Percentiles rank a stretch among this genome's conserved stretches.
phyloP scores from a whole-genome alignment of 2,113 vertebrate genomes.

The Crotalus tigris region DNA sequence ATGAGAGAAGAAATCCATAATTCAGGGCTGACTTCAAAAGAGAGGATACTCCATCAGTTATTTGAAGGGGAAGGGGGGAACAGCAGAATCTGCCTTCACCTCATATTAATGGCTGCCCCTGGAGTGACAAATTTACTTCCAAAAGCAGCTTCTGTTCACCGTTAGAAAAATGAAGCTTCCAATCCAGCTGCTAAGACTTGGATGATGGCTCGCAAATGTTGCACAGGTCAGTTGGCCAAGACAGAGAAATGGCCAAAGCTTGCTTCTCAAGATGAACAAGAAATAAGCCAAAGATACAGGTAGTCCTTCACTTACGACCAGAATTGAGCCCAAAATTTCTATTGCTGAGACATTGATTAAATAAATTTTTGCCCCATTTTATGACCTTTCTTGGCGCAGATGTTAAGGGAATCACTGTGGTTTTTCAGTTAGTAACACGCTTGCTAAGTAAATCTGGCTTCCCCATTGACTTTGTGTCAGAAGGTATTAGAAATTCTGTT shows the following conservation, averaged over 20 bases:
- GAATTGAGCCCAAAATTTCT: too few relatives aligned
- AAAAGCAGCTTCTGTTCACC: constrained; percentile 27
- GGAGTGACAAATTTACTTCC: constrained; percentile 41
- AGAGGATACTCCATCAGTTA: constrained; percentile 60
- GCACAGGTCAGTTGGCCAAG: constrained; percentile 12
- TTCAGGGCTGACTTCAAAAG: constrained; percentile 54
- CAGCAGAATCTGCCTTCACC: constrained; percentile 44
- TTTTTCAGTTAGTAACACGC: too few relatives aligned
- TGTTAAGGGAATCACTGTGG: too few relatives aligned
- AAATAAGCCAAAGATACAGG: background rate
- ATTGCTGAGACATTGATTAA: too few relatives aligned
- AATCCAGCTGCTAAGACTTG: constrained; percentile 19
- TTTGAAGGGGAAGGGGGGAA: constrained; percentile 38
- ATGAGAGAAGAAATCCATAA: constrained; percentile 67
- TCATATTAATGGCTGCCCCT: constrained; percentile 52
- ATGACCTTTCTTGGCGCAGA: too few relatives aligned
- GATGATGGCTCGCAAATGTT: constrained; percentile 10
- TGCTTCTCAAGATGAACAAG: background rate
- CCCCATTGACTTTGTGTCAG: too few relatives aligned
- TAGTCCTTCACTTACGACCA: too few relatives aligned
- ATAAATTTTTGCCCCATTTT: too few relatives aligned
- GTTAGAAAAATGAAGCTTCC: constrained; percentile 48
- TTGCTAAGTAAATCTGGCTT: too few relatives aligned
- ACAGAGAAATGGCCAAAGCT: background rate
- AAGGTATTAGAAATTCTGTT: too few relatives aligned